A percentile compares a stretch with the other conserved stretches of the same genome.
Conservation (phyloP, 2,113 vertebrate genomes). For the Chaetodon auriga region DNA sequence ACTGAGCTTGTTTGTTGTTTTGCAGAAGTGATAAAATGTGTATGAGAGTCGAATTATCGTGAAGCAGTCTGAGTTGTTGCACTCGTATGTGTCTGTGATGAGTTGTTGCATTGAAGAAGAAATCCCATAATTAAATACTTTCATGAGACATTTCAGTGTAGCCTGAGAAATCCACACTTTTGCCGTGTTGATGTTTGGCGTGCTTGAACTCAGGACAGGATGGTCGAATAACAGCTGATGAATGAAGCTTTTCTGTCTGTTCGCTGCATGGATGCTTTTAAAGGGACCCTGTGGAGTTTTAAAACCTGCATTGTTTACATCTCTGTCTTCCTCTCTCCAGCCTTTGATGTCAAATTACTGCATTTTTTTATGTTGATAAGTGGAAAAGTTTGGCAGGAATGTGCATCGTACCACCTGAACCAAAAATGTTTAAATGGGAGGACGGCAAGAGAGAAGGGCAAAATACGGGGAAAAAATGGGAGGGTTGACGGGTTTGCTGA, state of each 20-base stretch:
- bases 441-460: too few species aligned
- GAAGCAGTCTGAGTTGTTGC: constrained; percentile 21
- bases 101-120: constrained; percentile 18
- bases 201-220: not conserved
- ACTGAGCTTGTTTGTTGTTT: constrained; percentile 62
- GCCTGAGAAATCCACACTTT: not conserved
- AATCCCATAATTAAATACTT: not conserved
- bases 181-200: not conserved
- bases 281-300: not conserved
- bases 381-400: too few species aligned
- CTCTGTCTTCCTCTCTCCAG: too few species aligned
- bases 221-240: not conserved
- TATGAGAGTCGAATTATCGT: constrained; percentile 47
- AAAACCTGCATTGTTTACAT: too few species aligned
- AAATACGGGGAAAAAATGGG: too few species aligned
- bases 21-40: constrained; percentile 44
- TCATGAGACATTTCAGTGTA: not conserved
- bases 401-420: too few species aligned
- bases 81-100: constrained; percentile 28
- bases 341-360: too few species aligned
- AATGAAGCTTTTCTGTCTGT: not conserved
- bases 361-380: too few species aligned
- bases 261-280: not conserved
- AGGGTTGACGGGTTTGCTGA: too few species aligned
- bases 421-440: too few species aligned